Base-by-base conservation (phyloP, 2,113 vertebrate species). In the Benitochromis conjunctus region DNA sequence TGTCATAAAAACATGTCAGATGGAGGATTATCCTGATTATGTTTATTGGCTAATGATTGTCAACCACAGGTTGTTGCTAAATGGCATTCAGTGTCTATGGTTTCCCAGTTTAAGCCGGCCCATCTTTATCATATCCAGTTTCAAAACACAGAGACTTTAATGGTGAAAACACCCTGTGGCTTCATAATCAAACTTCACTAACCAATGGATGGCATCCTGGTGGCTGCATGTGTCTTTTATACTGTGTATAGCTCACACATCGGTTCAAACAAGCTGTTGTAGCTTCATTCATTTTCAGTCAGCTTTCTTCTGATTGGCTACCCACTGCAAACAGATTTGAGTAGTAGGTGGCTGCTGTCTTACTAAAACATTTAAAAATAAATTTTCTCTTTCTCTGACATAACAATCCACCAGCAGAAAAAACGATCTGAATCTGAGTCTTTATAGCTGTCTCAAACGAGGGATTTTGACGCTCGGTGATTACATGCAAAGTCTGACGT, bases 1-100 rank as follows among this genome's bases (percentile, higher is more conserved):
- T 29, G 9, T 29, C 41, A 74, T 74, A 18, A 46, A 74, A 29
- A 74, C 41, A 69, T 1, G 38, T 41, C 7, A 26, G 38, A 48
- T 4, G 14, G 66, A 48, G 66, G 41, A 71, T 71, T 46, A 29
- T 48, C 6, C 9, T 1, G 66, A 71, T 48, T 18, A 71, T 48
- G 21, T 46, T 71, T 24, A 71, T 71, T 1, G 13, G 21, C 21
- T 29, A 26, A 18, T 29, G 5, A 71, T 26, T 46, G 41, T 26
- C 41, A 48, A 71, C 43, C 21, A 71, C 13, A 11, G 41, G 66
- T 29, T 4, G 19, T 10, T 74, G 14, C 41, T 43, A 48, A 74
- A 48, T 9, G 1, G 2, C 14, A 48, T 16, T 26, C 14, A 0
- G 41, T 2, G 9, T 18, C 66, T 71, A 10, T 1, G 14, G 41